Evolutionary conservation across 2,888 invertebrate genomes (phyloP), one percentile per base, ranked within the genome.

Genomic region (Drosophila anomelani): DNA sequence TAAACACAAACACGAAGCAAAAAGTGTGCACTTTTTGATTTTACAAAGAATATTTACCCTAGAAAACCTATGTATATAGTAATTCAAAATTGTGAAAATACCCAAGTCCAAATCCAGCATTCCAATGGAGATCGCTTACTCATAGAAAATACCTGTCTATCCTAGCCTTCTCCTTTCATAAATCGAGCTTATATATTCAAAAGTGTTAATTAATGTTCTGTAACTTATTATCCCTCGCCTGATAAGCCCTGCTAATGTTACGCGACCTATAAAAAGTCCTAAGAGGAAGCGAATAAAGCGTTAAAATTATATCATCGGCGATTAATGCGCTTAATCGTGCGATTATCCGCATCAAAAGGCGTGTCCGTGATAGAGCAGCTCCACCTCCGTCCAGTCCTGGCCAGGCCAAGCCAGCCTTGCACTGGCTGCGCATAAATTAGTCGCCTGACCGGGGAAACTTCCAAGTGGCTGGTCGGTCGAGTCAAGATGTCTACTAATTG

Each of bases 401-500:
- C 20, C n/a, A n/a, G n/a, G n/a, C 36, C 49, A 9, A 43, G 4
- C 17, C 55, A 49, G 26, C 47, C 13, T 13, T 51, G 51, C 34
- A 51, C 36, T 41, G 32, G 41, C 41, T 43, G 47, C 58, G 69
- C 69, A 69, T 69, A 69, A 69, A 69, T 69, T 71, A 61, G 23
- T 39, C 44, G 44, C 49, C 51, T 23, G 63, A n/a, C 73, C 44
- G 36, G 56, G 56, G 51, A 54, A 67, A 63, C 44, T 80, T 83
- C 66, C 60, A 78, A 81, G 81, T 72, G 64, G 53, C 70, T 70
- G 77, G 77, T 49, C 68, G 77, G 77, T 46, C 64, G 58, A 76
- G 63, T 72, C 75, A 69, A 76, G 72, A 76, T 79, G 77, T 72
- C 77, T 73, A 63, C 84, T 88, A 81, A 85, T 85, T 88, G 75